Percentiles rank a stretch among this genome's conserved stretches.
Evolutionary conservation across 2,888 invertebrate genomes (phyloP).

Genomic region (Rhamnusium bicolor): DNA sequence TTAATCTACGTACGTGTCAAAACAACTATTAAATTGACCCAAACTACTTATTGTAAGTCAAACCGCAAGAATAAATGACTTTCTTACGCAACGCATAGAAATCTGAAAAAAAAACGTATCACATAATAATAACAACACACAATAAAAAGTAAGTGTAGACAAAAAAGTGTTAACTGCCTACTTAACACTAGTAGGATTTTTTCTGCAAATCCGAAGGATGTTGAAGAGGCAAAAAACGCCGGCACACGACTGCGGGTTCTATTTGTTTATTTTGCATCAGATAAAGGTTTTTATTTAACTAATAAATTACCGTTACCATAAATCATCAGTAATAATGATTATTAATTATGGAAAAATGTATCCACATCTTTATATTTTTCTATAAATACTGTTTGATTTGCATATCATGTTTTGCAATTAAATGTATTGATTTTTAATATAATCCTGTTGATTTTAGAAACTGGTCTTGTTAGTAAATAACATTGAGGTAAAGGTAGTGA

Average conservation of each 20-base stretch:
- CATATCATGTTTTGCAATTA: background rate
- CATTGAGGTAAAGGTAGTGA: too few relatives aligned
- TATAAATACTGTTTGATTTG: background rate
- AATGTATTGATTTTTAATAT: background rate
- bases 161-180: constrained; percentile 38
- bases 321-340: background rate
- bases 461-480: background rate
- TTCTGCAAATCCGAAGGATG: background rate
- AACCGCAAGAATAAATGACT: background rate
- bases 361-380: background rate
- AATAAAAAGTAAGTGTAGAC: constrained; percentile 18
- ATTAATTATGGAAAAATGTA: background rate
- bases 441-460: background rate
- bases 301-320: background rate
- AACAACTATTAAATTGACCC: constrained; percentile 3
- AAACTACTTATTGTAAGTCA: background rate
- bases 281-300: constrained; percentile 5
- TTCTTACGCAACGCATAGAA: background rate
- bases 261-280: constrained; percentile 2
- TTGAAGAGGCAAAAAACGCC: constrained; percentile 10
- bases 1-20: background rate
- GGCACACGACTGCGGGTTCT: constrained; percentile 26
- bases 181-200: constrained; percentile 12
- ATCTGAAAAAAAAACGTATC: background rate
- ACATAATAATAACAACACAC: background rate